These are phyloP conservation scores for Phenganax stokvisi DNA, from an alignment of 92 coral and sea anemone species.

Conservation along the genomic window DNA sequence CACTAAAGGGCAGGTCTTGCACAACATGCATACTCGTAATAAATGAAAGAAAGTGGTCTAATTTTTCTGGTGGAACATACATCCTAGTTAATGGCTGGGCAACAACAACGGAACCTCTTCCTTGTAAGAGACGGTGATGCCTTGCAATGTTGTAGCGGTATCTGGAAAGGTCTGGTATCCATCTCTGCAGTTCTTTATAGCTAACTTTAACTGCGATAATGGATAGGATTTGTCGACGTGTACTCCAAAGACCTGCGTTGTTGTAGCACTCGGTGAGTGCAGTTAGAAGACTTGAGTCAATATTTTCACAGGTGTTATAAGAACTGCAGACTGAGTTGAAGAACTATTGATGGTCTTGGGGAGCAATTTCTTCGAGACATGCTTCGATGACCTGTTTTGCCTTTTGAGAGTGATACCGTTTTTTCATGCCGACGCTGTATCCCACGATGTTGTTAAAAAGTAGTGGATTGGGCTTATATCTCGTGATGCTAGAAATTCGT, in stretches of 20 bases:
- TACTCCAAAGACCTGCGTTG: constrained; percentile 45
- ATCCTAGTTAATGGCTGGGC: constrained; percentile 20
- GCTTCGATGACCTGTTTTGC: constrained; percentile 42
- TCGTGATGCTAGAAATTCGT: constrained; percentile 40
- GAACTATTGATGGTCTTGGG: constrained; percentile 27
- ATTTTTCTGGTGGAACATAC: constrained; percentile 27
- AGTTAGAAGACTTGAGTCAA: constrained; percentile 30
- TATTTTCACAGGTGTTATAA: constrained; percentile 20
- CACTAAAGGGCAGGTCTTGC: constrained; percentile 41
- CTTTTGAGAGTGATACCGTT: constrained; percentile 42
- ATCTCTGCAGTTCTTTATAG: constrained; percentile 22
- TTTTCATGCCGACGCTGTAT: constrained; percentile 43
- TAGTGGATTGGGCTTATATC: constrained; percentile 45
- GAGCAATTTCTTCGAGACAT: constrained; percentile 44
- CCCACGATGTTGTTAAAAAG: constrained; percentile 37
- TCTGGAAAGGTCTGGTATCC: constrained; percentile 40
- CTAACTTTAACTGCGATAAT: constrained; percentile 48
- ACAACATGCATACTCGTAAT: constrained; percentile 50
- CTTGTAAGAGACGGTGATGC: constrained; percentile 45
- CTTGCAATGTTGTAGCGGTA: constrained; percentile 51
- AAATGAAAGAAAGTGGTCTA: constrained; percentile 25
- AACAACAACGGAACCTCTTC: constrained; percentile 37
- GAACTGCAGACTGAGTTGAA: constrained; percentile 24
- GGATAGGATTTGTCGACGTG: constrained; percentile 42
- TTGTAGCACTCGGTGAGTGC: constrained; percentile 47